phyloP scores from a whole-genome alignment of 2,113 vertebrate species.

The Azemiops feae region DNA sequence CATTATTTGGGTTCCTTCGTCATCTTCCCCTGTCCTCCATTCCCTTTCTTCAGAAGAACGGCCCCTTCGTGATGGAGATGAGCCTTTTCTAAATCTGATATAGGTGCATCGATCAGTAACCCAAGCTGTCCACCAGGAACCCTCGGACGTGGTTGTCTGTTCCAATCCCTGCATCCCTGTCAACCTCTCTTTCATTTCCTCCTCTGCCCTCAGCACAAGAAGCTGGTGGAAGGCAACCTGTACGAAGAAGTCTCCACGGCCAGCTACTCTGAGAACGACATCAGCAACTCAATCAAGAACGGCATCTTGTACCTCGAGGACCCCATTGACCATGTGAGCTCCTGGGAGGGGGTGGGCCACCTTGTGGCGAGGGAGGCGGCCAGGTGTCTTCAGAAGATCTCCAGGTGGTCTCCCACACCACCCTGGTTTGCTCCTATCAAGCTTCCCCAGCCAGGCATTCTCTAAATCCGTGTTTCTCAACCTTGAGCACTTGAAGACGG shows the following conservation, averaged over 20 bases:
- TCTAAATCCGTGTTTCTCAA: not conserved
- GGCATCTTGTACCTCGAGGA: conserved; percentile 87
- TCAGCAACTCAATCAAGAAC: conserved; percentile 87
- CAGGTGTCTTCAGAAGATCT: not conserved
- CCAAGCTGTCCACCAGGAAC: not conserved
- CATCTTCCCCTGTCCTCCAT: too few relatives aligned
- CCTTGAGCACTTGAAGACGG: not conserved
- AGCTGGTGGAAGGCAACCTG: conserved; percentile 83
- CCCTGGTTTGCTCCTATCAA: not conserved
- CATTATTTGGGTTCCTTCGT: not conserved
- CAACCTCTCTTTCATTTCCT: not conserved
- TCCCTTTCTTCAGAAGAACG: too few relatives aligned
- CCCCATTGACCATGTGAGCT: conserved; percentile 81
- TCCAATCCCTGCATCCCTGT: not conserved
- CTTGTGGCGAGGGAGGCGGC: not conserved
- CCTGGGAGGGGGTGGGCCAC: not conserved
- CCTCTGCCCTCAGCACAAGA: conserved; percentile 77
- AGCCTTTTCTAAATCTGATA: too few relatives aligned
- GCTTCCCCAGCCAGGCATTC: not conserved
- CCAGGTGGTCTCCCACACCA: not conserved
- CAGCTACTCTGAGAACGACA: conserved; percentile 85
- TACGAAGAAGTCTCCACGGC: conserved; percentile 81
- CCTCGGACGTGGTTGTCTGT: not conserved
- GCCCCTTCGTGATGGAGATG: too few relatives aligned
- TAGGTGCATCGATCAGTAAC: not conserved